Evolutionary conservation across 2,888 invertebrate genomes (phyloP), one percentile per base, ranked within the genome.

Genomic region (Troides aeacus): DNA sequence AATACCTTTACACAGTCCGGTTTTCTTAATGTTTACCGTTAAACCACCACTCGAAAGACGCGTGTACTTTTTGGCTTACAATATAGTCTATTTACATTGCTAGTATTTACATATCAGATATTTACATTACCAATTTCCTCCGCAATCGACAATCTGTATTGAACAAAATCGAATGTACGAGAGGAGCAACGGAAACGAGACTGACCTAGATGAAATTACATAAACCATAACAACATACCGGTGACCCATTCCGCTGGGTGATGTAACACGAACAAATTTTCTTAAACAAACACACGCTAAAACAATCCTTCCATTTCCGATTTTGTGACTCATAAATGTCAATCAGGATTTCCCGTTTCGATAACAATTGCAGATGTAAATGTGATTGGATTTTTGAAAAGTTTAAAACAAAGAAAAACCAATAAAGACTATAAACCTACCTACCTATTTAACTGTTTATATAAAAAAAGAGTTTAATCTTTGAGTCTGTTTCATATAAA

Each of bases 211-310:
- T 65, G 65, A 62, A 62, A 66, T 70, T 66, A 66, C 53, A 66
- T 64, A 66, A 66, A 70, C 56, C 66, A 74, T 76, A 70, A 77
- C 80, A 83, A 62, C 65, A 69, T 56, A 62, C 58, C 66, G 57
- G 50, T 66, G 62, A 70, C 83, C 86, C 77, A 80, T 78, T 82
- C 78, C 76, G 74, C 79, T 78, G 73, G 74, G 74, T 84, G 83
- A 82, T 81, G 78, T 82, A 85, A 83, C 77, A 66, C 73, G 50
- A 72, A 69, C 70, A 65, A 79, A 79, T 80, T 78, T 76, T 81
- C 77, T 74, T 76, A 78, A 81, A 78, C 77, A 68, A 72, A 72
- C 71, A 71, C 4, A 24, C 70, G 73, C 72, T 72, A 68, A 71
- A 73, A 66, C 67, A 66, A 63, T 66, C 59, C 50, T 53, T 71